Evolutionary conservation across 2,113 vertebrate species (phyloP).

Genomic region (Cephalopterus ornatus): DNA sequence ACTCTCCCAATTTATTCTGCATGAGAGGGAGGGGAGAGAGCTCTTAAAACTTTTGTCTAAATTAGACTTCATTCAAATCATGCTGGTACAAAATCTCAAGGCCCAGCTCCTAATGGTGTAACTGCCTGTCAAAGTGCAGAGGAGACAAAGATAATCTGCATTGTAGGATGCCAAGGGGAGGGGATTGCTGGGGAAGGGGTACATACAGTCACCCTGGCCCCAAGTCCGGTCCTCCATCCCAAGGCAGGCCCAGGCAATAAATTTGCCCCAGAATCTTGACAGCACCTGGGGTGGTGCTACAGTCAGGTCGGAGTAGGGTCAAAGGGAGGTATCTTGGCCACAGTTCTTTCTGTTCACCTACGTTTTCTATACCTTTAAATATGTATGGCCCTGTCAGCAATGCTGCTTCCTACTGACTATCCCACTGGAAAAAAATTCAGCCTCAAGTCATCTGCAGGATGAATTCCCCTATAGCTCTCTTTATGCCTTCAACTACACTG

Average conservation of each 20-base stretch:
- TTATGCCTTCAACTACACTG: neutral
- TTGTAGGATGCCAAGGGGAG: neutral
- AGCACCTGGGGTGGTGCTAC: neutral
- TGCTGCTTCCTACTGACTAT: neutral
- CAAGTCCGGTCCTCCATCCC: neutral
- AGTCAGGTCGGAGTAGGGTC: neutral
- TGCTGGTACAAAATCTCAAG: neutral
- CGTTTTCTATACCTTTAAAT: neutral
- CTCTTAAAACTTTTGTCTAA: constrained; percentile 9
- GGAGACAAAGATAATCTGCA: neutral
- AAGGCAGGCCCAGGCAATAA: neutral
- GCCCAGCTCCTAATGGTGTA: neutral
- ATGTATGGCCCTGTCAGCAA: neutral
- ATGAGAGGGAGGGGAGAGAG: neutral
- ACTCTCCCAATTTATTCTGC: neutral
- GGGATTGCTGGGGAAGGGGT: neutral
- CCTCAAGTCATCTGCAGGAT: neutral
- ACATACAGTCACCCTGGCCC: neutral
- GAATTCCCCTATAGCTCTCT: neutral
- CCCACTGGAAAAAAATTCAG: neutral
- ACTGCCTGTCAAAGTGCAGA: neutral
- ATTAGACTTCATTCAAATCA: neutral
- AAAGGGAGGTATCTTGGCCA: neutral
- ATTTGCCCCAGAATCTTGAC: neutral
- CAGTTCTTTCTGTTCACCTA: neutral